Conservation (phyloP, 2,888 invertebrate genomes). For the Ferdinandea cuprea region DNA sequence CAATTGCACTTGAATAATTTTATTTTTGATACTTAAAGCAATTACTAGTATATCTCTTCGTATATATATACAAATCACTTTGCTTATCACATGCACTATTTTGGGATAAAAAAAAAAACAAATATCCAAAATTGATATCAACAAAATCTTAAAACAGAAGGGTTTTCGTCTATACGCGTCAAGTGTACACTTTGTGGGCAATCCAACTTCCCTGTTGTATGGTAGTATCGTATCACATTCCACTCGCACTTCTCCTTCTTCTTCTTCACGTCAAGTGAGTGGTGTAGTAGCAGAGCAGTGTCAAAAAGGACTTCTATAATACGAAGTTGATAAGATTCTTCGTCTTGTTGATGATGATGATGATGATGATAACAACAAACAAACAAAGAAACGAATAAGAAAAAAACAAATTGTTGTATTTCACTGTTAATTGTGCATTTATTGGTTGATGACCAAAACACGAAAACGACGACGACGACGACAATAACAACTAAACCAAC, state of each 20-base stretch:
- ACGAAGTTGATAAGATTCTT: neutral
- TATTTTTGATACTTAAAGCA: conserved; percentile 5
- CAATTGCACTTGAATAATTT: conserved; percentile 51
- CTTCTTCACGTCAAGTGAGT: conserved; percentile 2
- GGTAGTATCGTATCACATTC: conserved; percentile 28
- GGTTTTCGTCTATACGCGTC: conserved; percentile 54
- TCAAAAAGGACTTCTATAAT: conserved; percentile 38
- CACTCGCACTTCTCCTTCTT: conserved; percentile 28
- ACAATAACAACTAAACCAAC: neutral
- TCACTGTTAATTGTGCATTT: conserved; percentile 41
- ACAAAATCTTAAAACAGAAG: conserved; percentile 38
- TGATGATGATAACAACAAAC: conserved; percentile 2
- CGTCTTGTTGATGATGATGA: conserved; percentile 2
- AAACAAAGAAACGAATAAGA: conserved; percentile 16
- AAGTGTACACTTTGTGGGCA: conserved; percentile 62
- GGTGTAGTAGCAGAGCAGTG: conserved; percentile 1
- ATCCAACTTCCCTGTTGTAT: conserved; percentile 42
- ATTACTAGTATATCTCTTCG: neutral
- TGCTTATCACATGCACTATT: conserved; percentile 18
- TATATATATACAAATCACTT: conserved; percentile 38
- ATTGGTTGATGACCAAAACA: conserved; percentile 7
- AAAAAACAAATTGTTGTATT: conserved; percentile 26
- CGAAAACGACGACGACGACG: conserved; percentile 7
- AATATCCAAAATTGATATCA: conserved; percentile 26
- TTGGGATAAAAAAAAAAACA: neutral